Conservation (phyloP, 2,113 vertebrate genomes). For the Zosterops hypoxanthus region DNA sequence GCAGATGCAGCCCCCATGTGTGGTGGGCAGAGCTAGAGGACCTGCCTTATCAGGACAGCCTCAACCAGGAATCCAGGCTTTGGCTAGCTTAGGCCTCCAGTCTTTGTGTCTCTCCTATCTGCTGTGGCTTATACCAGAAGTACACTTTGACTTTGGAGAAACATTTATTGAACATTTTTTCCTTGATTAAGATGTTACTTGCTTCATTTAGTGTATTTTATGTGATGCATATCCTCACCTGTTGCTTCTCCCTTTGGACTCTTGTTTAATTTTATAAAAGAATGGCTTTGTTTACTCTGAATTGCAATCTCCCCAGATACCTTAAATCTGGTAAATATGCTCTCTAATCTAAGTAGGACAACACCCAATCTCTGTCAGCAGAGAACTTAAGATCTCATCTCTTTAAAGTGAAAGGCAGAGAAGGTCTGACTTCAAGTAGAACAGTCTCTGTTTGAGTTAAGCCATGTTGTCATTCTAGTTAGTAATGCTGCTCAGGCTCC, state of each 20-base stretch:
- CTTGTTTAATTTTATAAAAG: neutral
- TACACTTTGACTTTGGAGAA: neutral
- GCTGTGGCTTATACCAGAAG: neutral
- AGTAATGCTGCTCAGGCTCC: neutral
- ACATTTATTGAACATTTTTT: neutral
- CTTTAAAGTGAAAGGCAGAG: neutral
- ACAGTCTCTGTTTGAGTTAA: neutral
- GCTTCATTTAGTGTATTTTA: neutral
- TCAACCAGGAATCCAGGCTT: neutral
- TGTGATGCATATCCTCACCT: neutral
- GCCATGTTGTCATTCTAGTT: neutral
- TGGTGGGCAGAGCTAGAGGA: neutral
- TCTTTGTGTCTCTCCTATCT: neutral
- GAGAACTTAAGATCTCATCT: neutral
- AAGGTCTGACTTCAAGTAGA: neutral
- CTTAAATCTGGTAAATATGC: conserved; percentile 21
- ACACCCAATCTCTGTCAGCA: conserved; percentile 10
- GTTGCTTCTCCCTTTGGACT: neutral
- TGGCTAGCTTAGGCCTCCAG: neutral
- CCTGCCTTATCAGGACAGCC: neutral
- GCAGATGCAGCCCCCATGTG: neutral
- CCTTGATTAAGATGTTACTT: neutral
- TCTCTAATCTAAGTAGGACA: conserved; percentile 2
- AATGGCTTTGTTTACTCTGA: neutral
- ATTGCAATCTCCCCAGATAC: neutral